Evolutionary conservation across 2,797 vertebrate species (phyloP).

Genomic region (Mus minutoides): DNA sequence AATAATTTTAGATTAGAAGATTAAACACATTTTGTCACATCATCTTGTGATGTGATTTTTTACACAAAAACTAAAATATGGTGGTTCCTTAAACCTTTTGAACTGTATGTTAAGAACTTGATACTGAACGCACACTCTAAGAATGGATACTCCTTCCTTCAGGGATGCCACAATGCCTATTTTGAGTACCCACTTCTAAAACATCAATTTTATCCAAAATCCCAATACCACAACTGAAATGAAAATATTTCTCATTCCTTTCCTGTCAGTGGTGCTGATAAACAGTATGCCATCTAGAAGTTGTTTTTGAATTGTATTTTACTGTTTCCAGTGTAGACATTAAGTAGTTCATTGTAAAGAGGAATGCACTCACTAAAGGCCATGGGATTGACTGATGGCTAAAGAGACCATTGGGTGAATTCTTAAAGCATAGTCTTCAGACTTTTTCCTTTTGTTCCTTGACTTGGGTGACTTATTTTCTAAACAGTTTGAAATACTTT

Average conservation of each 20-base stretch:
- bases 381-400: not conserved
- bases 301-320: not conserved
- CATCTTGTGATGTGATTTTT: constrained; percentile 10
- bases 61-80: not conserved
- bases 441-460: not conserved
- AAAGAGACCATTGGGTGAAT: not conserved
- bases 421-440: not conserved
- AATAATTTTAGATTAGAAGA: constrained; percentile 25
- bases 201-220: not conserved
- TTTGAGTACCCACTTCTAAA: not conserved
- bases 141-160: not conserved
- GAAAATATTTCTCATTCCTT: not conserved
- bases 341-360: not conserved
- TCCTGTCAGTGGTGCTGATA: not conserved
- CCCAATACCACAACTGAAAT: constrained; percentile 4
- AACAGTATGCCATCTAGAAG: not conserved
- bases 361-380: not conserved
- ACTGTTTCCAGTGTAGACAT: not conserved
- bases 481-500: constrained; percentile 33
- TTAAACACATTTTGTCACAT: not conserved
- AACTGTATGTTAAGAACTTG: not conserved
- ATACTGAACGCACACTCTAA: not conserved
- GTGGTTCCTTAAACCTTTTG: constrained; percentile 24
- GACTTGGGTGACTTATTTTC: not conserved
- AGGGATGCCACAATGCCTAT: not conserved